phyloP scores from a whole-genome alignment of 2,113 vertebrate species.

The Gasterosteus nipponicus region DNA sequence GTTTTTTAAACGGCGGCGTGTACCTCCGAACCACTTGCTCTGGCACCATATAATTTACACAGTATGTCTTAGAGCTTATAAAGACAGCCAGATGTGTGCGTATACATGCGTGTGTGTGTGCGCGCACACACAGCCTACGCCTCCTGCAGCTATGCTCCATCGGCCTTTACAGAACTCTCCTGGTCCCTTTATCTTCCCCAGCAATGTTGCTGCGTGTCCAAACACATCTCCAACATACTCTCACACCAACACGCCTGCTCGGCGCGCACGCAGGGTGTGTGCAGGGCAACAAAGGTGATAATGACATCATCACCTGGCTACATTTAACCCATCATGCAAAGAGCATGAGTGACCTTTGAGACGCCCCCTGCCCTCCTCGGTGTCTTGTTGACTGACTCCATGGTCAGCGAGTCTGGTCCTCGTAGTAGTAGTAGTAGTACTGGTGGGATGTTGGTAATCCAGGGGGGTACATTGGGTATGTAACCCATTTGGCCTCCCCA shows the following conservation, averaged over 20 bases:
- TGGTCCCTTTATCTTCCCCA: conserved; percentile 31
- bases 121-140: conserved; percentile 46
- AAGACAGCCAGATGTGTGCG: conserved; percentile 79
- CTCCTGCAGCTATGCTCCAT: conserved; percentile 73
- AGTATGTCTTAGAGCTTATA: conserved; percentile 77
- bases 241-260: conserved; percentile 48
- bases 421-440: not conserved
- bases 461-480: not conserved
- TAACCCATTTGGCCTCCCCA: not conserved
- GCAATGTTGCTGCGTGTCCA: conserved; percentile 65
- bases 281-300: conserved; percentile 24
- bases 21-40: conserved; percentile 66
- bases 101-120: conserved; percentile 36
- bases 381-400: not conserved
- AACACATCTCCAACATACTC: conserved; percentile 65
- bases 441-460: not conserved
- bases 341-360: not conserved
- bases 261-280: conserved; percentile 30
- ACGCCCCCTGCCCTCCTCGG: not conserved
- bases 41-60: conserved; percentile 79
- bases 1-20: conserved; percentile 57
- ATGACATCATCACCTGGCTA: conserved; percentile 26
- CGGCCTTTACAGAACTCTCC: conserved; percentile 62
- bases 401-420: no score
- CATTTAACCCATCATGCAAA: not conserved